Evolutionary conservation across 2,113 vertebrate species (phyloP).

Genomic region (Furnarius figulus): DNA sequence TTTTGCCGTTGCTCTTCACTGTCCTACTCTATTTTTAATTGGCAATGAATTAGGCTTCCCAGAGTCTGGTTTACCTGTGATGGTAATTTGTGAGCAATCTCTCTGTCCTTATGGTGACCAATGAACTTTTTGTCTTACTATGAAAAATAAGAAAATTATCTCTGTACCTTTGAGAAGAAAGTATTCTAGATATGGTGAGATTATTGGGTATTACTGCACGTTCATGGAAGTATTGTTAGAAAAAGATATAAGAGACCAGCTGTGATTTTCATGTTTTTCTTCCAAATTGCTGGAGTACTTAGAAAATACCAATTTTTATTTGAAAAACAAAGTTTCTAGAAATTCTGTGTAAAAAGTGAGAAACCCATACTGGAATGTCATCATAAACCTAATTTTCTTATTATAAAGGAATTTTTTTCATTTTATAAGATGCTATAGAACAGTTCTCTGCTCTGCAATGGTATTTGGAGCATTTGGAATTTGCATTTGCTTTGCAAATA

Average conservation of each 20-base stretch:
- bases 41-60: background rate
- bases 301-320: background rate
- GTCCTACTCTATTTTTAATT: background rate
- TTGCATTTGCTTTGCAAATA: background rate
- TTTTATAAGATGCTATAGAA: background rate
- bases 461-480: background rate
- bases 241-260: background rate
- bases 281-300: background rate
- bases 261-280: background rate
- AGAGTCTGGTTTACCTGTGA: background rate
- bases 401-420: background rate
- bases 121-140: rapidly evolving
- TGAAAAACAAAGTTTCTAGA: background rate
- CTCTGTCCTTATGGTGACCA: background rate
- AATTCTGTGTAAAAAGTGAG: background rate
- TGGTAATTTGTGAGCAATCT: background rate
- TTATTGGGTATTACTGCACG: background rate
- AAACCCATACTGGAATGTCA: background rate
- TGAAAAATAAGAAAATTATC: background rate
- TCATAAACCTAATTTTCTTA: background rate
- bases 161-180: background rate
- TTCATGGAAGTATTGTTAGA: background rate
- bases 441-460: background rate
- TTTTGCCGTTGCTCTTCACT: background rate
- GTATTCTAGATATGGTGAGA: background rate